phyloP scores from a whole-genome alignment of 2,113 vertebrate species.

The Notiomystis cincta region DNA sequence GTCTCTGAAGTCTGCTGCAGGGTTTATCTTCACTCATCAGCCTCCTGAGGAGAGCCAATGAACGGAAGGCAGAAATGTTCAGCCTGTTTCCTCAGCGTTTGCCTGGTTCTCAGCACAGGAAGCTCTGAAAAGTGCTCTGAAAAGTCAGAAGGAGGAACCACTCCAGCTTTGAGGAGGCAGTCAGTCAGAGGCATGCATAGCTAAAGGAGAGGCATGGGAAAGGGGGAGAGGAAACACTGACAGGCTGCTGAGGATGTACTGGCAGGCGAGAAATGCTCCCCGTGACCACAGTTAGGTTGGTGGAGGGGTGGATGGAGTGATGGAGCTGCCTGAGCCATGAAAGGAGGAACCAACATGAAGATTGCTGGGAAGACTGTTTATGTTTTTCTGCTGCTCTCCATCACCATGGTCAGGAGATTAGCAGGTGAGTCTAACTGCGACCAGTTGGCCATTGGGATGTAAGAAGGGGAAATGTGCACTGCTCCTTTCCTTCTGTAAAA shows the following conservation, averaged over 20 bases:
- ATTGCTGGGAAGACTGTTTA: not conserved
- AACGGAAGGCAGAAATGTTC: constrained; percentile 56
- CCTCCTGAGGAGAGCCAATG: constrained; percentile 67
- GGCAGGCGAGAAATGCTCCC: not conserved
- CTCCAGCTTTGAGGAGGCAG: constrained; percentile 52
- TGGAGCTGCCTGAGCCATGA: not conserved
- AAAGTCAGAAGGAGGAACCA: constrained; percentile 66
- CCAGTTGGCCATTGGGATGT: accelerated
- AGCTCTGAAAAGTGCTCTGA: constrained; percentile 62
- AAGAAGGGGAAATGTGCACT: not conserved
- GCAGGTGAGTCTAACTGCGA: constrained; percentile 58
- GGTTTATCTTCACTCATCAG: constrained; percentile 64
- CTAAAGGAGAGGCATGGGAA: not conserved
- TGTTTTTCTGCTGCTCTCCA: not conserved
- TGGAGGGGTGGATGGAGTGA: not conserved
- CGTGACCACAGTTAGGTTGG: not conserved
- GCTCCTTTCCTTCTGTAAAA: not conserved
- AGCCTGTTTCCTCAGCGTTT: constrained; percentile 68
- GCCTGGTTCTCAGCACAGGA: constrained; percentile 70
- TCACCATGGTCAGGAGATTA: not conserved
- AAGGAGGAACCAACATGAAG: constrained; percentile 43
- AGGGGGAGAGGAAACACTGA: not conserved
- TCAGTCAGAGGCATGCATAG: not conserved
- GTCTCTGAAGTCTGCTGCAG: not conserved
- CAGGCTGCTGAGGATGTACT: not conserved